Base-by-base conservation (phyloP, 2,113 vertebrate species). In the Tinamus guttatus region DNA sequence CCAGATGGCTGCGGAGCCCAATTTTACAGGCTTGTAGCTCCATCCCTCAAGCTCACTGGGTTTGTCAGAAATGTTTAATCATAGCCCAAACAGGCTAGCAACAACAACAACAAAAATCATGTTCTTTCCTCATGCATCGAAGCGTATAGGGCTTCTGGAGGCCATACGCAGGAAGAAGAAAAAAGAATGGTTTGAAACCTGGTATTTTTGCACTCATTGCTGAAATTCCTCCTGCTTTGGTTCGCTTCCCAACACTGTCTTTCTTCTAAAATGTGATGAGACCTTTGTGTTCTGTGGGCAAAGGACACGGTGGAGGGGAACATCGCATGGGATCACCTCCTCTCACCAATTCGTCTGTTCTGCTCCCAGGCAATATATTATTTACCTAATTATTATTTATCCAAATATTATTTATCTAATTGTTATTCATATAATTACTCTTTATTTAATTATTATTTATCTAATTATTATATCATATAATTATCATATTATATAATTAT, bases 1-100 rank as follows among this genome's bases (percentile, higher is more conserved):
- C 93, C 96, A 96, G 97, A 94, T 96, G 96, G 96, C 3, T 6
- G n/a, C 0, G 13, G 91, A 95, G 67, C 40, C 82, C 40, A 45
- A 89, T 90, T 76, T 95, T 60, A 93, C 87, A 80, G 81, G 43
- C 87, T 52, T 52, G 27, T 82, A 81, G 86, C 77, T 95, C 67
- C 74, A 83, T 78, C 71, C 32, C 87, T 96, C 88, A 82, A 54
- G 86, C 77, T 95, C 95, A 96, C 83, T 81, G 89, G 27, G 75
- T 94, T 95, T 97, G 96, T 97, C 96, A 97, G 74, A 93, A 95
- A 93, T 81, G 76, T 90, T 97, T 97, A 94, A 94, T 97, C 95
- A 92, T 47, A 81, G 34, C 28, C 65, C 22, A n/a, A n/a, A 43
- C 0, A 4, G 45, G 51, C 40, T 70, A 40, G 64, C 36, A 2